phyloP scores from a whole-genome alignment of 2,888 invertebrate species.

The Dyspetes luteomarginatus region DNA sequence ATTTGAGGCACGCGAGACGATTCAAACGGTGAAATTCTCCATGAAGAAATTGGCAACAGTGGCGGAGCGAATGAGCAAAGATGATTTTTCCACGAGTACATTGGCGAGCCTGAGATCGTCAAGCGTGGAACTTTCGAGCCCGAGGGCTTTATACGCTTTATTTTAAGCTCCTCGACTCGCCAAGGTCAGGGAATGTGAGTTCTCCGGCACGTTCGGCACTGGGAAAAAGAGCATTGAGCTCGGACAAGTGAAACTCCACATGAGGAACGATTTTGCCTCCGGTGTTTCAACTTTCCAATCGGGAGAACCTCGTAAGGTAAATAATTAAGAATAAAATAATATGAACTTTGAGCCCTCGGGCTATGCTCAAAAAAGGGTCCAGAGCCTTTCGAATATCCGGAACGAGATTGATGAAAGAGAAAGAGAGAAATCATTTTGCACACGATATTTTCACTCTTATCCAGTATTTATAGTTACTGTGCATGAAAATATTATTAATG shows the following conservation, averaged over 20 bases:
- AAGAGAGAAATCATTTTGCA: conserved; percentile 22
- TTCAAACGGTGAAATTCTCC: conserved; percentile 60
- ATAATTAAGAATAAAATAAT: neutral
- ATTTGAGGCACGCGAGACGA: conserved; percentile 42
- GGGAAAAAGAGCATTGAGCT: conserved; percentile 13
- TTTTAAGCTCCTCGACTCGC: conserved; percentile 61
- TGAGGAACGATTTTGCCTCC: conserved; percentile 28
- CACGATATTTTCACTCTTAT: neutral
- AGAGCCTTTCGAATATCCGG: neutral
- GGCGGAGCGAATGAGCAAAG: conserved; percentile 21
- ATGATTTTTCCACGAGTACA: conserved; percentile 25
- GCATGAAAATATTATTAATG: conserved; percentile 9
- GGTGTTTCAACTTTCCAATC: conserved; percentile 48
- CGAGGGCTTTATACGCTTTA: conserved; percentile 45
- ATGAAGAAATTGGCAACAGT: conserved; percentile 30
- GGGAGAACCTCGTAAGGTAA: neutral
- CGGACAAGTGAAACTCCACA: conserved; percentile 45
- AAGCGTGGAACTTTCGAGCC: conserved; percentile 24
- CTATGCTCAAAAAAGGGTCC: neutral
- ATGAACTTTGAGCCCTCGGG: neutral
- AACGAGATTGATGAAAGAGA: conserved; percentile 35
- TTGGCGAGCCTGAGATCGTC: conserved; percentile 16
- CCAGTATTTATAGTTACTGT: conserved; percentile 10
- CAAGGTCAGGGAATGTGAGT: conserved; percentile 60
- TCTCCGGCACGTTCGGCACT: neutral